Percentiles rank a stretch among this genome's conserved stretches.
phyloP scores from a whole-genome alignment of 2,888 invertebrate genomes.

The Dolomedes plantarius region DNA sequence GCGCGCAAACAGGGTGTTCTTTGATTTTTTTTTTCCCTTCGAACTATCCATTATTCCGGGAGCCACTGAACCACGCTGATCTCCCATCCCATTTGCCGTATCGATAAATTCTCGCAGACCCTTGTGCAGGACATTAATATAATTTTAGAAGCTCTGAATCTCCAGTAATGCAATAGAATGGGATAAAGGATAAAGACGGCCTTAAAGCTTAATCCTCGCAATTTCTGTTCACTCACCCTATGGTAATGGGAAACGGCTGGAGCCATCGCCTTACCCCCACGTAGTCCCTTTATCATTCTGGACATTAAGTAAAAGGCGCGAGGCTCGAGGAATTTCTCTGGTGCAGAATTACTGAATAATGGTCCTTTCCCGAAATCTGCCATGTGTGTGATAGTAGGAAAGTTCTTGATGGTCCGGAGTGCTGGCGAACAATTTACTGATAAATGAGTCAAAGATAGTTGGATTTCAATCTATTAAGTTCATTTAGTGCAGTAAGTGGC shows the following conservation, averaged over 20 bases:
- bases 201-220: constrained; percentile 11
- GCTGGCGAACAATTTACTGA: background rate
- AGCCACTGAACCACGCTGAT: no score
- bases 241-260: constrained; percentile 58
- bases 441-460: background rate
- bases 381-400: background rate
- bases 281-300: constrained; percentile 64
- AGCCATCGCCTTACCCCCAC: constrained; percentile 45
- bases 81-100: background rate
- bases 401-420: background rate
- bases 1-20: no score
- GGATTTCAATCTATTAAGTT: background rate
- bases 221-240: constrained; percentile 67
- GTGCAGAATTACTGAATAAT: constrained; percentile 18
- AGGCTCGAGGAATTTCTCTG: constrained; percentile 9
- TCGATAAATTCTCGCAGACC: background rate
- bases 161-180: constrained; percentile 2
- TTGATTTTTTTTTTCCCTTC: no score
- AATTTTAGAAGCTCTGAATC: background rate
- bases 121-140: background rate
- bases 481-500: no score
- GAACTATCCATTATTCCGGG: no score
- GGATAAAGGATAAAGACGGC: background rate
- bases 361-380: background rate
- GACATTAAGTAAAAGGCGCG: constrained; percentile 68